Conservation (phyloP, 35 echinoderm and acorn worm genomes). For the Ophioderma brevispina region DNA sequence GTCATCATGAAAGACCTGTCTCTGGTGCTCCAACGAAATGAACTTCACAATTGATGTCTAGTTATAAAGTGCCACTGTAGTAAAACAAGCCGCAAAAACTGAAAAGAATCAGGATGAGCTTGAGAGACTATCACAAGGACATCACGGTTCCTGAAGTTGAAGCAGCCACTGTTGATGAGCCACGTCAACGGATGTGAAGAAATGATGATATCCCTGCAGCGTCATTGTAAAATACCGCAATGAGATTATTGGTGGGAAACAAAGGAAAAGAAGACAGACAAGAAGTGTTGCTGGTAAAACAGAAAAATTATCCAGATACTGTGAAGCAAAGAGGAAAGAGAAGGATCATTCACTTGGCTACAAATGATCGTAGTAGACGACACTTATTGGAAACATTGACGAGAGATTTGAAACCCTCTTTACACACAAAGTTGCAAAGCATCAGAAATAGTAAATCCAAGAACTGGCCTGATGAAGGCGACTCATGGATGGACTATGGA, state of each 20-base stretch:
- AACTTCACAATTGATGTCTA: background rate
- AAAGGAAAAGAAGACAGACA: background rate
- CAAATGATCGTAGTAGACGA: background rate
- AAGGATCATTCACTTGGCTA: background rate
- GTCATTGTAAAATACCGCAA: background rate
- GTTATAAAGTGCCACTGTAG: background rate
- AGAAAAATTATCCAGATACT: background rate
- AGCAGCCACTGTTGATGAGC: too few relatives aligned
- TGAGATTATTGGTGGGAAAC: background rate
- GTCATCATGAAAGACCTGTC: background rate
- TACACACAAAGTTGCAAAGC: background rate
- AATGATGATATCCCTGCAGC: background rate
- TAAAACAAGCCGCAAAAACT: background rate
- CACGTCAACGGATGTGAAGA: background rate
- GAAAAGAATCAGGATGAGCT: background rate
- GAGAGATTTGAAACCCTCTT: background rate
- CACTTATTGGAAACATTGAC: background rate
- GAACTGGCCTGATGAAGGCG: conserved; percentile 14
- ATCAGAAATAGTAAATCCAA: conserved; percentile 1
- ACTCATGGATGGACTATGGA: background rate
- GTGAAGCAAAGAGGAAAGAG: background rate
- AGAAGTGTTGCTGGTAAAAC: background rate
- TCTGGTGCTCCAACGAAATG: background rate
- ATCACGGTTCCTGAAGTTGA: background rate
- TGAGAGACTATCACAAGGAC: background rate